Percentiles rank a stretch among this genome's conserved stretches.
These are phyloP conservation scores for Sipunculus nudus DNA, from an alignment of 2,888 invertebrate genomes.

Conservation along the genomic window DNA sequence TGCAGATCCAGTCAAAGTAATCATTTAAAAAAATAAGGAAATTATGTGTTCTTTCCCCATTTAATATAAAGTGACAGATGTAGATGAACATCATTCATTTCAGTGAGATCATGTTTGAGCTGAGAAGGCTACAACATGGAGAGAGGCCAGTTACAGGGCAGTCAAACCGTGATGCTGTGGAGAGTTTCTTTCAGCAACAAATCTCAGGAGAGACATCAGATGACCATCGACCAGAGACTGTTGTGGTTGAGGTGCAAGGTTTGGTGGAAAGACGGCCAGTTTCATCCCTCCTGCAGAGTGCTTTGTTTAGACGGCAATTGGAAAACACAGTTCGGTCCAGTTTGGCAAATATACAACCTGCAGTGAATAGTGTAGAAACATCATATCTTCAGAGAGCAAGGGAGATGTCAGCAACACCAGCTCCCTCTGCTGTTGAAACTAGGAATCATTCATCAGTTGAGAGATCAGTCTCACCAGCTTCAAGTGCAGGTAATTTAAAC, in stretches of 20 bases:
- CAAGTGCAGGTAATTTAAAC: no score
- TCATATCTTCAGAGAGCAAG: neutral
- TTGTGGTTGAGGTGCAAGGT: slow-evolving; percentile 61
- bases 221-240: slow-evolving; percentile 56
- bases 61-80: no score
- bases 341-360: no score
- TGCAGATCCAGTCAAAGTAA: no score
- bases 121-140: slow-evolving; percentile 54
- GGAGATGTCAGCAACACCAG: neutral
- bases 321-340: slow-evolving; percentile 57
- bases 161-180: slow-evolving; percentile 47
- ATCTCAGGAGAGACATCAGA: slow-evolving; percentile 32
- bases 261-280: slow-evolving; percentile 62
- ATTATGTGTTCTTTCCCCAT: no score
- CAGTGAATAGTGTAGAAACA: no score
- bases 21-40: no score
- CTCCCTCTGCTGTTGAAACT: no score
- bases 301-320: slow-evolving; percentile 52
- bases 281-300: slow-evolving; percentile 54
- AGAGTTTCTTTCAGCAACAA: slow-evolving; percentile 47
- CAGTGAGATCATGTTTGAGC: slow-evolving; percentile 61
- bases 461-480: no score
- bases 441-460: no score
- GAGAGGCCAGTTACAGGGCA: slow-evolving; percentile 61
- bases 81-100: no score